Base-by-base conservation (phyloP, 2,797 vertebrate species). In the Poecilia picta region DNA sequence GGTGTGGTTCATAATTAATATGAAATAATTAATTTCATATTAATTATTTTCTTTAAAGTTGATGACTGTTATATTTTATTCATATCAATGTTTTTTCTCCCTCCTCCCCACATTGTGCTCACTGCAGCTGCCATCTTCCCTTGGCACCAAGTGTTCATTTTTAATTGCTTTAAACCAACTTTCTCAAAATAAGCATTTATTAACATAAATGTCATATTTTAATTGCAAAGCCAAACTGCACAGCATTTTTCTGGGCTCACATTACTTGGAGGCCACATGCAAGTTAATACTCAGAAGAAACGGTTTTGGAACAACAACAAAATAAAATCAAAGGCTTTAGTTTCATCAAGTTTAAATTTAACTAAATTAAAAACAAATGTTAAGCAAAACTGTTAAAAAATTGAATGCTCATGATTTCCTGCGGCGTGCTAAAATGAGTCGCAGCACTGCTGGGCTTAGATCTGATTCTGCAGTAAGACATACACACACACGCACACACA, bases 141-240 rank as follows among this genome's bases (percentile, higher is more conserved):
- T 39, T 64, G 77, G 71, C 43, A 73, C 49, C 4, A 31, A 62
- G n/a, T 25, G 28, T 55, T 36, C 25, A 47, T 10, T 45, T 59
- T 5, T 13, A 46, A 57, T 31, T 25, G 51, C 70, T 57, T 59
- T 77, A 45, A 57, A 41, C 23, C 41, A 31, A 49, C 23, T 13
- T 64, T 59, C 23, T 72, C n/a, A 16, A 71, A 72, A 62, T 45
- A 36, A 47, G 31, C 25, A 39, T 53, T 70, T 41, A 75, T 43
- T 75, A 51, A 62, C 43, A 39, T 45, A 45, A 72, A 72, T 59
- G 41, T n/a, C 13, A 18, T 23, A 7, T 49, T 28, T 64, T 64
- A 49, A 46, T 73, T 73, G 31, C 55, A 49, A 49, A 62, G 55
- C 71, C 71, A 73, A 64, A 64, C 45, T 49, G 77, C 70, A 62